Conservation (phyloP, 2,888 invertebrate genomes). For the Agrotis clavis region DNA sequence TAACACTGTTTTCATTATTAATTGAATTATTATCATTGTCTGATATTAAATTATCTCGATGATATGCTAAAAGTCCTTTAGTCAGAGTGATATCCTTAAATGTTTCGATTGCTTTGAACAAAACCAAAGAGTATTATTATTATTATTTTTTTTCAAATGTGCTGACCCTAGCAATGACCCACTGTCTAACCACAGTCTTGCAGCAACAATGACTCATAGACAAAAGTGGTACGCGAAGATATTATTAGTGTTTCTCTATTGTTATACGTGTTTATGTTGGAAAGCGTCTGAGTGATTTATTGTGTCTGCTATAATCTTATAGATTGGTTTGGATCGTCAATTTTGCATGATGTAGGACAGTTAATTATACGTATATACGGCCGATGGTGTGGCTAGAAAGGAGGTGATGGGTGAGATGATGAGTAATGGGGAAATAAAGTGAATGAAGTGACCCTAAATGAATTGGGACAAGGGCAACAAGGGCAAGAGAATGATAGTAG, state of each 20-base stretch:
- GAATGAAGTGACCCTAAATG: no score
- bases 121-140: neutral
- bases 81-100: neutral
- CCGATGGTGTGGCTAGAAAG: neutral
- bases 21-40: no score
- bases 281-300: slow-evolving; percentile 43
- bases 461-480: no score
- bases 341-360: neutral
- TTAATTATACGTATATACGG: slow-evolving; percentile 4
- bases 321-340: neutral
- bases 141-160: neutral
- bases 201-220: slow-evolving; percentile 47
- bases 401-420: no score
- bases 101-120: neutral
- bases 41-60: neutral
- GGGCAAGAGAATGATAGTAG: no score
- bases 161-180: slow-evolving; percentile 39
- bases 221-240: slow-evolving; percentile 43
- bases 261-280: slow-evolving; percentile 39
- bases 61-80: neutral
- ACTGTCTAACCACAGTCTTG: slow-evolving; percentile 37
- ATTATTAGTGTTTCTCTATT: slow-evolving; percentile 49
- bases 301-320: slow-evolving; percentile 18
- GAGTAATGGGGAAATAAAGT: no score
- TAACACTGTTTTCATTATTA: neutral